Base-by-base conservation (phyloP, 2,797 vertebrate species). In the Aeoliscus strigatus region DNA sequence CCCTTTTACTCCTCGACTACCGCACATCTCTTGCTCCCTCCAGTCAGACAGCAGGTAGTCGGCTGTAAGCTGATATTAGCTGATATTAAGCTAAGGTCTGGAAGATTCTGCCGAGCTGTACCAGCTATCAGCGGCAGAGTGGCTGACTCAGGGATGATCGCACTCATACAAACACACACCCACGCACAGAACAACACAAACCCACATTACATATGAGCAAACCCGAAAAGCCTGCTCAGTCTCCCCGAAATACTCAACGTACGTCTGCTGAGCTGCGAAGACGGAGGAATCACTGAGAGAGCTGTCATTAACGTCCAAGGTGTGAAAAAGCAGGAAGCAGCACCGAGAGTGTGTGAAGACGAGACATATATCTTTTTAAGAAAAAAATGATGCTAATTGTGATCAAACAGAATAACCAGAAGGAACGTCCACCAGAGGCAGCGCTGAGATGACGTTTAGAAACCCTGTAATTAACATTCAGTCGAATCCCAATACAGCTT, bases 11-110 rank as follows among this genome's bases (percentile, higher is more conserved):
- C 50, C 51, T 51, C 45, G 23, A 29, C 45, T 45, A 30, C 34
- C 44, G 41, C 34, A 27, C 12, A 29, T 40, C 33, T 7, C 29
- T 38, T 25, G 6, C 14, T 12, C 33, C 11, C 23, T 27, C n/a
- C 46, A 54, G 44, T 66, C 51, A 60, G 65, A 77, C 71, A 70
- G 73, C 65, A 75, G 70, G 72, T 50, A 69, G 64, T 65, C 44
- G 38, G 58, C 67, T 60, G 32, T 72, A 80, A 81, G 70, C 73
- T 80, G 68, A 73, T 72, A 75, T 79, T 74, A 77, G 60, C 63
- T 73, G 74, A 81, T 77, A 80, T 75, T 70, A 78, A 60, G 57
- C 60, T 12, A 8, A 44, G 65, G 59, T 78, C 49, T 60, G 64
- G 72, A 69, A 76, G 66, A 72, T 48, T 49, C 40, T 52, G 47